Base-by-base conservation (phyloP, 2,113 vertebrate species). In the Chelonoidis abingdonii region DNA sequence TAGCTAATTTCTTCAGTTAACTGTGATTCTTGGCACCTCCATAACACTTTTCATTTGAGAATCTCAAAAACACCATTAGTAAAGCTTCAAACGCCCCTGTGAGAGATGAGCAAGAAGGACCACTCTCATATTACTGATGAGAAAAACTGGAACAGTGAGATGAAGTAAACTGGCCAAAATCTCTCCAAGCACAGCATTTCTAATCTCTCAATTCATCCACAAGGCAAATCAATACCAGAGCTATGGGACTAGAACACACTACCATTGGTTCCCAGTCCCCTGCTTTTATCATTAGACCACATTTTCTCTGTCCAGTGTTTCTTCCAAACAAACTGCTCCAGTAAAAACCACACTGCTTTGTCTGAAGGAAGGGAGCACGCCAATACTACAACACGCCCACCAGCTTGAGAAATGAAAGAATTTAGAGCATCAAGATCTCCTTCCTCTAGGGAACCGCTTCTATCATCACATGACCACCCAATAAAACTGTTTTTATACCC, bases 1-100 rank as follows among this genome's bases (percentile, higher is more conserved):
- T 0, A 3, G 59, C 7, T 1, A 31, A 3, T 0, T 2, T 22
- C 0, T 1, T 10, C 57, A 2, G 1, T 0, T 8, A 80, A 50
- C 41, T 0, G 27, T 17, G 54, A 82, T 52, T 38, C 38, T n/a
- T 4, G 0, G 21, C 9, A 0, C 1, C 49, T 65, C 1, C 10
- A 31, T 3, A 2, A 76, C 0, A 2, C 44, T 80, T 17, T 16
- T 38, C 80, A 2, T 25, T 3, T 44, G 50, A 1, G 79, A 89
- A 38, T 69, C 76, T 89, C 13, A 3, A 8, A 69, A 59, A 38
- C 4, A 22, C 54, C 7, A 22, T 29, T 10, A 21, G 4, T 14
- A 83, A 54, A n/a, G 1, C 1, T 25, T 19, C 62, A 3, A 88
- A 89, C 80, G 0, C 19, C 50, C 49, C 10, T 1, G 5, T 6